Base-by-base conservation (phyloP, 2,888 invertebrate species). In the Drosophila leonis region DNA sequence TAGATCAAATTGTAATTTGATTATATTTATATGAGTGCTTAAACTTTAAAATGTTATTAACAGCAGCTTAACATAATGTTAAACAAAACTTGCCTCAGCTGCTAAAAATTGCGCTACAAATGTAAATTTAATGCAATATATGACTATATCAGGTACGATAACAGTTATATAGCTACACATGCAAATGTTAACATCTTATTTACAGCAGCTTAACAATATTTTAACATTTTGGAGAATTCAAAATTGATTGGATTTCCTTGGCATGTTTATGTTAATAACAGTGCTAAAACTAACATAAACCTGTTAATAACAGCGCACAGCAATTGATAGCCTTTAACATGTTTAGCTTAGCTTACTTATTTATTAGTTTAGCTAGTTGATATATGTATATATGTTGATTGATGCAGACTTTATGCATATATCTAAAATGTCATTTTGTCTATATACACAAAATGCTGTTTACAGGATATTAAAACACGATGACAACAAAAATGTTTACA, bases 391-490 rank as follows among this genome's bases (percentile, higher is more conserved):
- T 49, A 55, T 64, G 42, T 49, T n/a, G 65, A 24, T 44, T 37
- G 20, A 29, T 48, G 13, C 27, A 29, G 10, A n/a, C 24, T 54
- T 39, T 18, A 27, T n/a, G 12, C 39, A 18, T n/a, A 27, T 39
- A 39, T 39, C 39, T 52, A 27, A 39, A 54, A 39, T 54, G 54
- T 54, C 13, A 39, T 27, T 42, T 18, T 33, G 46, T 54, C 24
- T 65, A 24, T 42, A 46, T 46, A 46, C 29, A 41, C 44, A 7
- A 59, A 37, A 48, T 6, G 33, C 57, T 76, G 76, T 76, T 72
- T 67, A 59, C 61, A 76, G 77, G 67, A 76, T 72, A 76, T 65
- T 65, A 57, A 51, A 59, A 70, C 65, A 63, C 69, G 68, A 75
- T 65, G 65, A 67, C 56, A 71, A 65, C 59, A 62, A 65, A 51